Evolutionary conservation across 2,113 vertebrate genomes (phyloP).

Genomic region (Ailurus styani): DNA sequence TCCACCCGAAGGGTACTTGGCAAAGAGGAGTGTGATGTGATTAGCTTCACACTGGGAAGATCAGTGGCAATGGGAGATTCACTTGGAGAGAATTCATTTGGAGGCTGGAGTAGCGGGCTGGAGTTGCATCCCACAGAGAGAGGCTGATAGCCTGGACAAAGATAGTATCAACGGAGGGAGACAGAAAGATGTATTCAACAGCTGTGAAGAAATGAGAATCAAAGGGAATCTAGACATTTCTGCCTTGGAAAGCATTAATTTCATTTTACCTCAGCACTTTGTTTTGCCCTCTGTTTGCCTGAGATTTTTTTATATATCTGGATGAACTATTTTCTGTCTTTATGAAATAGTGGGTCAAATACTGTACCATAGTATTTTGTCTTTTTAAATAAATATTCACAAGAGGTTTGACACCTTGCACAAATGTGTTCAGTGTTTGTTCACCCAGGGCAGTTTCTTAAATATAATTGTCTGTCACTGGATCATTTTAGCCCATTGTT

Average conservation of each 20-base stretch:
- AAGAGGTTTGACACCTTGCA: neutral
- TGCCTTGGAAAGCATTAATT: neutral
- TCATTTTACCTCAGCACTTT: neutral
- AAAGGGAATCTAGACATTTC: neutral
- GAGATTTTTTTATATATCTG: neutral
- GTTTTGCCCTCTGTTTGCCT: neutral
- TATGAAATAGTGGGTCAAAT: conserved; percentile 30
- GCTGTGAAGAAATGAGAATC: neutral
- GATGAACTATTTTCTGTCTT: neutral
- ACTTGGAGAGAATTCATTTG: neutral
- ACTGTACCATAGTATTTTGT: neutral
- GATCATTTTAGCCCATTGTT: neutral
- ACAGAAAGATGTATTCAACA: neutral
- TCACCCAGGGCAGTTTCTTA: conserved; percentile 13
- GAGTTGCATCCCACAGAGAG: neutral
- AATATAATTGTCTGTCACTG: conserved; percentile 26
- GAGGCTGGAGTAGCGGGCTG: neutral
- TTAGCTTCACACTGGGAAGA: neutral
- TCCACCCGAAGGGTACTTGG: neutral
- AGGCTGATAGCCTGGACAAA: neutral
- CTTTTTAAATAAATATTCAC: neutral
- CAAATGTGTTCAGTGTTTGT: conserved; percentile 23
- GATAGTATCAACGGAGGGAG: neutral
- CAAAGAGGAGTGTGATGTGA: neutral
- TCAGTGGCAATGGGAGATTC: neutral